These are phyloP conservation scores for Capreolus pygargus DNA, from an alignment of 2,113 vertebrate genomes.

Conservation along the genomic window DNA sequence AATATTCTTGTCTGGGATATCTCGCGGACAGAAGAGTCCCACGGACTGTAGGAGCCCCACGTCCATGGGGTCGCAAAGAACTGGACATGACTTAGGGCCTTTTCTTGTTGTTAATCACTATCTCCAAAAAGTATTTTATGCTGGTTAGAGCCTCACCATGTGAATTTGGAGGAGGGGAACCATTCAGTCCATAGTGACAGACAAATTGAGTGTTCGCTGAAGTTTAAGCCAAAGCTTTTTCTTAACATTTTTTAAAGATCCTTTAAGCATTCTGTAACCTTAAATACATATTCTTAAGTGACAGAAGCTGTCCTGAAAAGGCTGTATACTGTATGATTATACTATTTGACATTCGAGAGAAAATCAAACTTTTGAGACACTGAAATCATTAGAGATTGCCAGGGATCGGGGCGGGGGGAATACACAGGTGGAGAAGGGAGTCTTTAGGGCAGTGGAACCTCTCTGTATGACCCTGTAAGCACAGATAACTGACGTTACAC, in stretches of 20 bases:
- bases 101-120: not conserved
- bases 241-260: not conserved
- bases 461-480: not conserved
- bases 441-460: not conserved
- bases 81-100: not conserved
- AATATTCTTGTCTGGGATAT: not conserved
- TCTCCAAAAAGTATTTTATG: not conserved
- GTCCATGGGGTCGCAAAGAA: fast-evolving
- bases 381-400: not conserved
- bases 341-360: not conserved
- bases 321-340: not conserved
- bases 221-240: not conserved
- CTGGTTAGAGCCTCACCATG: not conserved
- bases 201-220: not conserved
- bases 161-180: not conserved
- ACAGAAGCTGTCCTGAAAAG: not conserved
- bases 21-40: not conserved
- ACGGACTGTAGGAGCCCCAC: not conserved
- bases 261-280: not conserved
- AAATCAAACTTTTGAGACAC: not conserved
- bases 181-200: not conserved
- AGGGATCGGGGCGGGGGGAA: not conserved
- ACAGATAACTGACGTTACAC: not conserved
- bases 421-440: not conserved
- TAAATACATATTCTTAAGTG: not conserved